Evolutionary conservation across 2,888 invertebrate species (phyloP), one percentile per base, ranked within the genome.

Genomic region (Agriopis aurantiaria): DNA sequence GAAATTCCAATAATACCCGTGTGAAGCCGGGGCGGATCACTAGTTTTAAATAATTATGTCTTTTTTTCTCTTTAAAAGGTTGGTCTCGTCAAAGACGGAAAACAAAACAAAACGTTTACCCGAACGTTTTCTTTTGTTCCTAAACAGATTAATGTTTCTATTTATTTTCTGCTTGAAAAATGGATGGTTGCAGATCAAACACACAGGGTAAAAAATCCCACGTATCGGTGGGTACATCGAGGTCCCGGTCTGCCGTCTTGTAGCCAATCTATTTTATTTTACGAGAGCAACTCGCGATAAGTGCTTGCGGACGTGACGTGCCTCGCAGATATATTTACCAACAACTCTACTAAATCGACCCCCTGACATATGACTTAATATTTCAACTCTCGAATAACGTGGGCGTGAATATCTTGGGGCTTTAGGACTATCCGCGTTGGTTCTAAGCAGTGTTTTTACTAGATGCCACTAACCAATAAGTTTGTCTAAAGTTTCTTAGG

Each of bases 221-320:
- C 66, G 71, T 68, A 64, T 68, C 68, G 62, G 61, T 46, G 64
- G 65, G 43, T 65, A 65, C 65, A 68, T 55, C 53, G 65, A 69
- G 72, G 60, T 67, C 75, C 70, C 74, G 75, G 60, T 41, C 67
- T 64, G 74, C 45, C 65, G 75, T 75, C 78, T 82, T 81, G 86
- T 82, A 81, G 82, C 82, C 89, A 87, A 90, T 90, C 88, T 87
- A 89, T 87, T 89, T 88, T 85, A 88, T 88, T 89, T 89, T 84
- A 88, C 85, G 85, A 88, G 83, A 88, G 82, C 82, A 84, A 83
- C 86, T 85, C 82, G 80, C 82, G 82, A 86, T 88, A 89, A 90
- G 86, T 88, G 85, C 78, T 71, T 71, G 55, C 64, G 75, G 76
- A 85, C 88, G 89, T 88, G 90, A 88, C 80, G 76, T 62, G 86